These are phyloP conservation scores for Spodoptera exigua DNA, from an alignment of 2,888 invertebrate genomes.

Conservation along the genomic window DNA sequence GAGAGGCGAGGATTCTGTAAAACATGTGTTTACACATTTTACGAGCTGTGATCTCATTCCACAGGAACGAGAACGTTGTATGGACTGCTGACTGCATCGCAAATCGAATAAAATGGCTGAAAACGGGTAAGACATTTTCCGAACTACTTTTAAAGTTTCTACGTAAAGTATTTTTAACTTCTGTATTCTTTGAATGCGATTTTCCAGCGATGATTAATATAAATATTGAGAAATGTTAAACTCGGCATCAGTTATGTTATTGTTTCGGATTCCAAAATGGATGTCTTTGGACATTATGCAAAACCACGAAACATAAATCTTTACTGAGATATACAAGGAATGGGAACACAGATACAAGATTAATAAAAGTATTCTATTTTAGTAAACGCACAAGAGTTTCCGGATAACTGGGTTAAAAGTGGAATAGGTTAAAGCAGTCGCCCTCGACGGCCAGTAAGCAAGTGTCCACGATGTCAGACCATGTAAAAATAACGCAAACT, in stretches of 20 bases:
- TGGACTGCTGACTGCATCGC: conserved; percentile 60
- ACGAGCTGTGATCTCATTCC: conserved; percentile 74
- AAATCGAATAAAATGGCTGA: conserved; percentile 73
- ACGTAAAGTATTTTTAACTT: background rate
- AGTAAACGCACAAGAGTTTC: conserved; percentile 42
- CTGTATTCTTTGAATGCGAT: background rate
- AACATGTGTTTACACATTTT: conserved; percentile 66
- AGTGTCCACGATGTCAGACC: conserved; percentile 65
- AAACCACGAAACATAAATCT: conserved; percentile 32
- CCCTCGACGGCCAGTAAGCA: conserved; percentile 51
- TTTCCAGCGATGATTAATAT: conserved; percentile 24
- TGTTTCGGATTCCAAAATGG: conserved; percentile 42
- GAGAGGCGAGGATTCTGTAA: conserved; percentile 57
- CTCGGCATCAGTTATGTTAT: conserved; percentile 28
- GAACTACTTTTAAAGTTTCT: conserved; percentile 5
- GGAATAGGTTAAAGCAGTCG: conserved; percentile 73
- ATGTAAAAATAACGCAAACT: conserved; percentile 80
- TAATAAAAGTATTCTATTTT: conserved; percentile 47
- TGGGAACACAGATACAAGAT: conserved; percentile 36
- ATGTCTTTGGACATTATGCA: conserved; percentile 23
- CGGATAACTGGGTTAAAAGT: conserved; percentile 58
- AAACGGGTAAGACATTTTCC: conserved; percentile 75
- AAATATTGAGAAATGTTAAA: conserved; percentile 23
- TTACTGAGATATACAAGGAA: conserved; percentile 26
- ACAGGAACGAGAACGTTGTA: conserved; percentile 61